phyloP scores from a whole-genome alignment of 2,797 vertebrate species.

The Neosalanx taihuensis region DNA sequence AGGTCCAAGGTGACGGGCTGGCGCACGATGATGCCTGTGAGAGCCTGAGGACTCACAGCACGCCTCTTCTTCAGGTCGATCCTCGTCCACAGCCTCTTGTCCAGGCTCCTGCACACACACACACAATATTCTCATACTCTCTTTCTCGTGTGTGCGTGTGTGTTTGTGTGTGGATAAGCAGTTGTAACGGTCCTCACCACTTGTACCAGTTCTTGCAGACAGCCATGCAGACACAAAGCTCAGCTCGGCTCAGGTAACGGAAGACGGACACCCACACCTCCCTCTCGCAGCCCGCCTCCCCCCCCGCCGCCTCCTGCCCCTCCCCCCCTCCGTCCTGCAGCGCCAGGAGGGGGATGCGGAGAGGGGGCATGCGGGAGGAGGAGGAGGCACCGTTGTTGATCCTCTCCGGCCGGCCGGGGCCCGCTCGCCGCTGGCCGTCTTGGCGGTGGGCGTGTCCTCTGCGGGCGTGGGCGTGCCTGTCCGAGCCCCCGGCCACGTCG shows the following conservation, averaged over 20 bases:
- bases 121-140: neutral
- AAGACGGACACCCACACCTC: conserved; percentile 99
- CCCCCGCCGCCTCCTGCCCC: conserved; percentile 71
- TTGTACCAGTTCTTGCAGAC: conserved; percentile 99
- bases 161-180: neutral
- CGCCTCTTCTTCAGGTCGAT: conserved; percentile 94
- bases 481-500: conserved; percentile 37
- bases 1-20: conserved; percentile 93
- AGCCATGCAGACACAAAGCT: conserved; percentile 97
- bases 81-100: conserved; percentile 93
- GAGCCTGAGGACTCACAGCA: conserved; percentile 89
- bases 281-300: conserved; percentile 81
- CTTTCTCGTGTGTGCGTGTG: neutral
- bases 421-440: conserved; percentile 47
- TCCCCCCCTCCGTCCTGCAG: conserved; percentile 80
- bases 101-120: conserved; percentile 85
- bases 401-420: conserved; percentile 58
- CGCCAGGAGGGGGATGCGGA: conserved; percentile 63
- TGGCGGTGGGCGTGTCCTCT: conserved; percentile 45
- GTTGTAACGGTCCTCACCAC: conserved; percentile 81
- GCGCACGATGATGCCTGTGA: conserved; percentile 95
- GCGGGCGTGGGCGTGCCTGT: conserved; percentile 38
- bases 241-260: conserved; percentile 90
- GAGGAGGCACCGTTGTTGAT: conserved; percentile 63
- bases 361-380: conserved; percentile 48